These are phyloP conservation scores for Sebastolobus alascanus DNA, from an alignment of 2,797 vertebrate species.

Conservation along the genomic window DNA sequence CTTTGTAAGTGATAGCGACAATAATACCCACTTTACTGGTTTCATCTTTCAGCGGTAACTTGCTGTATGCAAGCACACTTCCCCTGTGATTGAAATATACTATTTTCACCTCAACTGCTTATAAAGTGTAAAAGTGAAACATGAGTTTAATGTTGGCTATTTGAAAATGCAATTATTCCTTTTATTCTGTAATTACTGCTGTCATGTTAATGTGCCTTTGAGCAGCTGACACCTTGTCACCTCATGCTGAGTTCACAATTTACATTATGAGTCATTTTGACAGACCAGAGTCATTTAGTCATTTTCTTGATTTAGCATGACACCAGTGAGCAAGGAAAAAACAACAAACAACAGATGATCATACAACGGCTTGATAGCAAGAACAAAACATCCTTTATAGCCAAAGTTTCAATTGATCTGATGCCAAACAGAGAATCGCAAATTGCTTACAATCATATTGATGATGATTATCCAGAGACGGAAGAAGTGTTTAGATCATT, in stretches of 20 bases:
- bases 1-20: slow-evolving; percentile 48
- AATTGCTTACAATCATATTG: slow-evolving; percentile 2
- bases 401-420: slow-evolving; percentile 25
- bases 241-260: slow-evolving; percentile 75
- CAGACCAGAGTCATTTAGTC: slow-evolving; percentile 71
- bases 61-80: neutral
- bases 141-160: slow-evolving; percentile 25
- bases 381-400: slow-evolving; percentile 23
- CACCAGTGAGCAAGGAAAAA: slow-evolving; percentile 48
- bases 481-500: neutral
- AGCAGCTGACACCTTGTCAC: slow-evolving; percentile 76
- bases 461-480: slow-evolving; percentile 1
- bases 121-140: slow-evolving; percentile 29
- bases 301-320: slow-evolving; percentile 71
- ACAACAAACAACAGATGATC: slow-evolving; percentile 61
- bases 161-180: slow-evolving; percentile 41
- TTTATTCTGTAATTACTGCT: slow-evolving; percentile 61
- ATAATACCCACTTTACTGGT: slow-evolving; percentile 32
- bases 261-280: slow-evolving; percentile 75
- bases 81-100: neutral
- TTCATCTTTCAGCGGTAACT: slow-evolving; percentile 21
- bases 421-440: slow-evolving; percentile 8
- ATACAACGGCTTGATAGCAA: slow-evolving; percentile 25
- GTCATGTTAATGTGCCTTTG: slow-evolving; percentile 66
- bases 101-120: slow-evolving; percentile 17